phyloP scores from a whole-genome alignment of 2,888 invertebrate genomes.

The Diploptera punctata region DNA sequence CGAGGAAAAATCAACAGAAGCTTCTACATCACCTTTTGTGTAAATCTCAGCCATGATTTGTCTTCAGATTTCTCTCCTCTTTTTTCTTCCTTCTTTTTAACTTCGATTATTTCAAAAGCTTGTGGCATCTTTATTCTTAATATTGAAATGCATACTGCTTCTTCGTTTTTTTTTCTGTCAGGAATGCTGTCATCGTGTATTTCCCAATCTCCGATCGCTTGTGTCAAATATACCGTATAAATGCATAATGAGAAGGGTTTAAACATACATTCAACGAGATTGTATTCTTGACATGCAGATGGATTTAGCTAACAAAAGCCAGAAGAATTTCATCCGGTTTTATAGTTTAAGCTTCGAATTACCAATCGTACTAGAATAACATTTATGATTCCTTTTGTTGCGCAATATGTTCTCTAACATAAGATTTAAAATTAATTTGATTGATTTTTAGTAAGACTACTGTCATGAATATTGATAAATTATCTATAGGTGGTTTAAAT shows the following conservation, averaged over 20 bases:
- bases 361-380: too few species aligned
- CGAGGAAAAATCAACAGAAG: not conserved
- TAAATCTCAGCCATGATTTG: conserved; percentile 24
- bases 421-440: too few species aligned
- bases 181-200: not conserved
- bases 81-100: not conserved
- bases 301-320: too few species aligned
- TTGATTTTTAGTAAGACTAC: too few species aligned
- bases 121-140: conserved; percentile 24
- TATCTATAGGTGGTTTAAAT: too few species aligned
- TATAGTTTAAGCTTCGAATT: too few species aligned
- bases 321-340: too few species aligned
- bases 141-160: conserved; percentile 22
- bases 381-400: too few species aligned
- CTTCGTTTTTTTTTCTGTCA: not conserved
- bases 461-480: too few species aligned
- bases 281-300: not conserved
- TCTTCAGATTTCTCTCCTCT: conserved; percentile 21
- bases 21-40: conserved; percentile 19
- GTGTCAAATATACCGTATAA: not conserved
- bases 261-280: not conserved
- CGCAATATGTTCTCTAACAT: too few species aligned
- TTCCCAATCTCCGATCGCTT: not conserved
- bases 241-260: not conserved
- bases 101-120: conserved; percentile 2